These are phyloP conservation scores for Pelosia muscerda DNA, from an alignment of 2,888 invertebrate genomes.

Conservation along the genomic window DNA sequence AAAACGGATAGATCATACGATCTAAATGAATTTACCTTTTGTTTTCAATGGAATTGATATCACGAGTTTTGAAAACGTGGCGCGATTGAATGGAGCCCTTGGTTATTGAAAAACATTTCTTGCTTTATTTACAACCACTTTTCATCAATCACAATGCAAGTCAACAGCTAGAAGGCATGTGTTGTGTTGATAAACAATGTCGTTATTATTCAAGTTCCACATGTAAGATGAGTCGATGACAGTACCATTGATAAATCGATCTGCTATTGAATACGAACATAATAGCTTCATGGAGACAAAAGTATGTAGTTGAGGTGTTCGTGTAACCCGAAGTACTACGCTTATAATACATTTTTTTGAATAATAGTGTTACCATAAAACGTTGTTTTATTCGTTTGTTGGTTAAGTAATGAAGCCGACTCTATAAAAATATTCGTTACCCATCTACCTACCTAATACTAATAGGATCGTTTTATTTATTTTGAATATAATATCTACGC, in stretches of 20 bases:
- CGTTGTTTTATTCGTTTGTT: too few relatives aligned
- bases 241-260: conserved; percentile 5
- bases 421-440: too few relatives aligned
- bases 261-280: conserved; percentile 9
- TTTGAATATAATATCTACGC: too few relatives aligned
- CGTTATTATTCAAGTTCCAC: conserved; percentile 18
- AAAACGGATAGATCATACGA: too few relatives aligned
- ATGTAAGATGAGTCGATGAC: conserved; percentile 12
- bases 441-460: too few relatives aligned
- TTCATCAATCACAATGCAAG: conserved; percentile 25
- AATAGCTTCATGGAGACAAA: not conserved
- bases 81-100: not conserved
- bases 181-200: conserved; percentile 27
- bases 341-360: too few relatives aligned
- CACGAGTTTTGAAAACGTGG: not conserved
- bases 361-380: too few relatives aligned
- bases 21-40: too few relatives aligned
- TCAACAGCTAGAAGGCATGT: conserved; percentile 20
- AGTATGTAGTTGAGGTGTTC: not conserved
- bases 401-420: too few relatives aligned
- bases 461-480: too few relatives aligned
- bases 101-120: not conserved
- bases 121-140: conserved; percentile 20
- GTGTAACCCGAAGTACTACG: too few relatives aligned
- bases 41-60: too few relatives aligned